phyloP scores from a whole-genome alignment of 2,797 vertebrate genomes.

The Sphenopsis melanotis region DNA sequence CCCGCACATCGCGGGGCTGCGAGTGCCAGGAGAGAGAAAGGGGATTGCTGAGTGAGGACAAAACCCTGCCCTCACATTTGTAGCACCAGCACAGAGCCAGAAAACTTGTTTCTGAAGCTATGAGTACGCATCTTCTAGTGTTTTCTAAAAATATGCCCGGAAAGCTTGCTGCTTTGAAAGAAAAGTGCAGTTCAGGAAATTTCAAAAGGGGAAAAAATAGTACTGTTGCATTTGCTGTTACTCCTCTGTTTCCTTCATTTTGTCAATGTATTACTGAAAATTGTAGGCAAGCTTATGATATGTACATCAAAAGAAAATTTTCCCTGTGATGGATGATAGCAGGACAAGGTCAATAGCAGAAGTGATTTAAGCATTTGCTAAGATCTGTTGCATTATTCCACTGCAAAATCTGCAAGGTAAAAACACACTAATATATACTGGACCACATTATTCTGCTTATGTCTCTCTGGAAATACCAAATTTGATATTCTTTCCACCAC shows the following conservation, averaged over 20 bases:
- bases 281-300: background rate
- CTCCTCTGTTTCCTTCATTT: background rate
- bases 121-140: background rate
- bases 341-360: background rate
- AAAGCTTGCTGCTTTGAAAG: background rate
- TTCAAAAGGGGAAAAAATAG: background rate
- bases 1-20: fast-evolving
- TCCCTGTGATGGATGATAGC: background rate
- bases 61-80: background rate
- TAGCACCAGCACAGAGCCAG: background rate
- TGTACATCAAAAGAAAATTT: background rate
- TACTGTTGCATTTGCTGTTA: background rate
- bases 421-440: background rate
- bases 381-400: background rate
- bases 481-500: background rate
- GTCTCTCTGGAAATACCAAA: background rate
- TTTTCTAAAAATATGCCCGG: background rate
- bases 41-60: background rate
- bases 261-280: background rate
- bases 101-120: background rate
- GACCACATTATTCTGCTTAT: background rate
- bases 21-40: background rate
- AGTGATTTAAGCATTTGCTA: background rate
- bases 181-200: background rate
- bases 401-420: background rate